Conservation (phyloP, 2,888 invertebrate species). For the Parnassius smintheus region DNA sequence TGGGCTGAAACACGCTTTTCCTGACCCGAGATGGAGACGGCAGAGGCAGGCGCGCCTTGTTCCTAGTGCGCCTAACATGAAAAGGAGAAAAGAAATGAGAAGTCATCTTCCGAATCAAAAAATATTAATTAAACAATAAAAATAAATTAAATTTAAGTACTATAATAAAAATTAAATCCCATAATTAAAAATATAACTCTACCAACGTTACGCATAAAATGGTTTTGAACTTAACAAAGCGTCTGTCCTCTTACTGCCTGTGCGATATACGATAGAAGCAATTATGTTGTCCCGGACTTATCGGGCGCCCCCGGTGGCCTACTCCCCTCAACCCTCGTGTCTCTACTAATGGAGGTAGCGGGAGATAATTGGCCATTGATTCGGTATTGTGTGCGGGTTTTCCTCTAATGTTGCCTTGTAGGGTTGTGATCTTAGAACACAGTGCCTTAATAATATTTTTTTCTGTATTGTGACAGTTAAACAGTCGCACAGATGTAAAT, state of each 20-base stretch:
- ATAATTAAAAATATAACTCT: too few relatives aligned
- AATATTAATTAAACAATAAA: too few relatives aligned
- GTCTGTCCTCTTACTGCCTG: neutral
- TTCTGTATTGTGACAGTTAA: neutral
- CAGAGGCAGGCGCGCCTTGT: too few relatives aligned
- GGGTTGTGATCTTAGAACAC: conserved; percentile 6
- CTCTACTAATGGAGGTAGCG: conserved; percentile 19
- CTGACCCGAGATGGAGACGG: too few relatives aligned
- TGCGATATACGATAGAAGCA: conserved; percentile 22
- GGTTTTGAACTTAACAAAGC: conserved; percentile 8
- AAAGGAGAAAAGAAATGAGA: too few relatives aligned
- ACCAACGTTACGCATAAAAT: neutral
- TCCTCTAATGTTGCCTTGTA: conserved; percentile 5
- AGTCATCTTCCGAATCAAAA: too few relatives aligned
- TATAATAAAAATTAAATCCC: too few relatives aligned
- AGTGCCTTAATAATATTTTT: conserved; percentile 1
- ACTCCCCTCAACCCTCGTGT: conserved; percentile 23
- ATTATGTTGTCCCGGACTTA: conserved; percentile 46
- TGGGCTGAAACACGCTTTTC: too few relatives aligned
- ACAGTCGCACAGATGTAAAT: too few relatives aligned
- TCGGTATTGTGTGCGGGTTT: conserved; percentile 37
- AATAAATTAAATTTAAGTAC: too few relatives aligned
- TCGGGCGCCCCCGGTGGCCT: conserved; percentile 46
- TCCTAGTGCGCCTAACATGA: too few relatives aligned
- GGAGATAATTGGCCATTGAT: conserved; percentile 37